phyloP scores from a whole-genome alignment of 1,140 invertebrate genomes.

The Anoplolepis gracilipes region DNA sequence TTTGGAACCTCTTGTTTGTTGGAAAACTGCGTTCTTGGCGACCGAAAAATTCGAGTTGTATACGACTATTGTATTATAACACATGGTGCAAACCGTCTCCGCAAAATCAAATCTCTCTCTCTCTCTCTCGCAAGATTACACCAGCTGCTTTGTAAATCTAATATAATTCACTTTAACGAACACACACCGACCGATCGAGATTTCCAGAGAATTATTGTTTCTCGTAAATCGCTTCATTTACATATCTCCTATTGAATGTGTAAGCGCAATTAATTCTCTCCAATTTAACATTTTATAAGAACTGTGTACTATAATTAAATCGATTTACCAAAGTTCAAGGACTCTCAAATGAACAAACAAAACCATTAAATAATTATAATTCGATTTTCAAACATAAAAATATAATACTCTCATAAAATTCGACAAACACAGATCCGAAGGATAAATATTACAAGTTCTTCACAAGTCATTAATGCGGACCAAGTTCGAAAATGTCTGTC shows the following conservation, averaged over 20 bases:
- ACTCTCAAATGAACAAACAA: not conserved
- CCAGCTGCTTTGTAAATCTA: slow-evolving; percentile 26
- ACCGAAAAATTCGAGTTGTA: not conserved
- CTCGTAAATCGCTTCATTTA: not conserved
- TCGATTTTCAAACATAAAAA: not conserved
- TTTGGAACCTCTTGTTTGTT: not conserved
- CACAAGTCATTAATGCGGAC: not conserved
- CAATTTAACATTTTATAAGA: slow-evolving; percentile 11
- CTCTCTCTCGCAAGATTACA: not conserved
- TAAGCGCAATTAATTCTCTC: slow-evolving; percentile 8
- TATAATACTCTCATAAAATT: not conserved
- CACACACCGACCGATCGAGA: not conserved
- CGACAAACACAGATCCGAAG: not conserved
- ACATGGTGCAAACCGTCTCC: not conserved
- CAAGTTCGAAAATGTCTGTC: not conserved
- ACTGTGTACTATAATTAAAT: slow-evolving; percentile 12
- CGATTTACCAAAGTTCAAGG: not conserved
- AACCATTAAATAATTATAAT: not conserved
- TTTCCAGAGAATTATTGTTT: not conserved
- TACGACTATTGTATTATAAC: not conserved
- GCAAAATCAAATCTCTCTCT: not conserved
- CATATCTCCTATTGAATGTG: not conserved
- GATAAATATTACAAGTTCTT: not conserved
- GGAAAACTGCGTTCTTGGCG: not conserved
- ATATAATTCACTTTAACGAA: slow-evolving; percentile 53